These are phyloP conservation scores for Pteronura brasiliensis DNA, from an alignment of 2,113 vertebrate genomes.

Conservation along the genomic window DNA sequence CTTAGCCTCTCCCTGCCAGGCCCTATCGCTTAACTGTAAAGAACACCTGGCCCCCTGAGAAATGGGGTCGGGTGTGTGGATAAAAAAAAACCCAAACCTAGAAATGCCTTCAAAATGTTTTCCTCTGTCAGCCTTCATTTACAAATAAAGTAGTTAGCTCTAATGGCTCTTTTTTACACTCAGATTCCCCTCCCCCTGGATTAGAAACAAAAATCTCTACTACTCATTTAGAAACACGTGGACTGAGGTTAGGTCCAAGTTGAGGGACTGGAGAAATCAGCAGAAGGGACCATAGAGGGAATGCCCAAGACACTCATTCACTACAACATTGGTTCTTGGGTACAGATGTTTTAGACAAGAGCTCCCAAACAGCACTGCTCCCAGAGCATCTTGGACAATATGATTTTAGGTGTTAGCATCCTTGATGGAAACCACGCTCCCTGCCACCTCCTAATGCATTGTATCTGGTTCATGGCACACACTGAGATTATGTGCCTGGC, in stretches of 20 bases:
- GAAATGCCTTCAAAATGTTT: constrained; percentile 37
- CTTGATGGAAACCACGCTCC: neutral
- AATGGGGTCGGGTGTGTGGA: neutral
- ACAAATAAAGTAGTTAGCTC: constrained; percentile 21
- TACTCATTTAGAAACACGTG: constrained; percentile 63
- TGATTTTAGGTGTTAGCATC: neutral
- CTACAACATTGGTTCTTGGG: neutral
- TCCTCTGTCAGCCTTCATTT: constrained; percentile 57
- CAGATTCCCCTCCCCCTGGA: neutral
- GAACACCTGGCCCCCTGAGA: constrained; percentile 71
- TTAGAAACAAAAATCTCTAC: constrained; percentile 47
- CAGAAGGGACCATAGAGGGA: neutral
- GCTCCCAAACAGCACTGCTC: neutral
- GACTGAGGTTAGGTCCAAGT: constrained; percentile 33
- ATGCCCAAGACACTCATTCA: neutral
- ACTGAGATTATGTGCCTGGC: neutral
- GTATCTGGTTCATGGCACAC: neutral
- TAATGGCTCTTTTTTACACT: constrained; percentile 60
- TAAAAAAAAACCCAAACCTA: neutral
- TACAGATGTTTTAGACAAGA: neutral
- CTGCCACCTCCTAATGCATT: neutral
- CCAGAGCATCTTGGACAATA: neutral
- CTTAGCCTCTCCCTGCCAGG: constrained; percentile 7
- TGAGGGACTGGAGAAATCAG: neutral
- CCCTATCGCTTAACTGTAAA: constrained; percentile 52